Base-by-base conservation (phyloP, 2,113 vertebrate genomes). In the Climacteris rufus region DNA sequence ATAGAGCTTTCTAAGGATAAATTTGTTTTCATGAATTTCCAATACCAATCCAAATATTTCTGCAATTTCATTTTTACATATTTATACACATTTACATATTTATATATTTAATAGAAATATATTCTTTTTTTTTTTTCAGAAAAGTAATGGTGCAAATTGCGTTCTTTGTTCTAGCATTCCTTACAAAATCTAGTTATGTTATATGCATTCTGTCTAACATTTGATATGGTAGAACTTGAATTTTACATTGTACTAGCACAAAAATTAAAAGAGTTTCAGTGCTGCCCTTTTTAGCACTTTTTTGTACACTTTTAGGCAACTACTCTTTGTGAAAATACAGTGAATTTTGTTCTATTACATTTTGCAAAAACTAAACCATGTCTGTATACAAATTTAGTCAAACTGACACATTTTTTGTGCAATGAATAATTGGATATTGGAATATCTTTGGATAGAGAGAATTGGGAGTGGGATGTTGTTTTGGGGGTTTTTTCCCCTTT, bases 401-500 rank as follows among this genome's bases (percentile, higher is more conserved):
- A 80, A 65, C 18, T 45, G 45, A 27, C 5, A 42, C 57, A 17
- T 0, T 8, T 47, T 81, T 40, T 69, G 2, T 42, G 5, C 5
- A 54, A 75, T 56, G 11, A 65, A 56, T 56, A 63, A 39, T 2
- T 63, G 10, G 11, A 39, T 85, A 76, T 39, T 19, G 10, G 3
- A 93, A 80, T 61, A 56, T 30, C 3, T 57, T 85, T 52, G 11
- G 5, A 16, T 8, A 83, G 15, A 63, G 8, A 54, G 6, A 76
- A 49, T 1, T 76, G 15, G 5, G 40, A 42, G 25, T 17, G 5
- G 2, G 3, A 1, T 7, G 39, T 35, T 19, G 8, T n/a, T 40
- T 66, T 35, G 23, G 5, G 4, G 6, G 0, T 21, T 37, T 42
- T 1, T 5, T 1, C 3, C 8, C 9, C 20, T 45, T 45, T 81